Evolutionary conservation across 2,113 vertebrate genomes (phyloP), one percentile per base, ranked within the genome.

Genomic region (Epinephelus moara): DNA sequence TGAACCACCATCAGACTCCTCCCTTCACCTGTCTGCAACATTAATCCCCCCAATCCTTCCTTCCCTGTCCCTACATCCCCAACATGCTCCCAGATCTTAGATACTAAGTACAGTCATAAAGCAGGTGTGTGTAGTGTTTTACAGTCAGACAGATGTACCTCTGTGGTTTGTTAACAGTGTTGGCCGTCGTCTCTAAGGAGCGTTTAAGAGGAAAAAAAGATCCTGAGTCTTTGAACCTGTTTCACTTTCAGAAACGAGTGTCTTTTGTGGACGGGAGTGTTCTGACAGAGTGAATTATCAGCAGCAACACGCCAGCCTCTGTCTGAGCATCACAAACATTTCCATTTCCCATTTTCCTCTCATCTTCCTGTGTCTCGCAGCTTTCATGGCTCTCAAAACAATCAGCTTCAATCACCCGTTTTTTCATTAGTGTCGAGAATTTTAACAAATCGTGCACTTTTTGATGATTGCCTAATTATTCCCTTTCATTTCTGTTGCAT

Each of bases 381-480:
- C 68, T 69, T 88, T 70, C 76, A 91, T 25, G 49, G 25, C 61
- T 56, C 80, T 85, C 66, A 82, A 72, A 87, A 92, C 89, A 92
- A 86, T 90, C 88, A 33, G 68, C 90, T 90, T 92, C 86, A 90
- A 89, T 91, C 90, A 78, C 21, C 49, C 53, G 64, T 80, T 37
- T 68, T 85, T 80, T 74, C 81, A 80, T 77, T 70, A 76, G 75
- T 75, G 84, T 71, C 15, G 70, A 82, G 72, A 78, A 77, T 81
- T 82, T 82, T 53, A 78, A 84, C 79, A 81, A 88, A 88, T 83
- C 70, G 76, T 77, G 68, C 71, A 70, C 78, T 62, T 86, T 90
- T 85, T 86, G 77, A 91, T 80, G 86, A 88, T 75, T 47, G 79
- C 71, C 85, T 92, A 91, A 93, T 92, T 91, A 92, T 92, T 92